phyloP scores from a whole-genome alignment of 2,888 invertebrate species.

The Campopleginae sp. region DNA sequence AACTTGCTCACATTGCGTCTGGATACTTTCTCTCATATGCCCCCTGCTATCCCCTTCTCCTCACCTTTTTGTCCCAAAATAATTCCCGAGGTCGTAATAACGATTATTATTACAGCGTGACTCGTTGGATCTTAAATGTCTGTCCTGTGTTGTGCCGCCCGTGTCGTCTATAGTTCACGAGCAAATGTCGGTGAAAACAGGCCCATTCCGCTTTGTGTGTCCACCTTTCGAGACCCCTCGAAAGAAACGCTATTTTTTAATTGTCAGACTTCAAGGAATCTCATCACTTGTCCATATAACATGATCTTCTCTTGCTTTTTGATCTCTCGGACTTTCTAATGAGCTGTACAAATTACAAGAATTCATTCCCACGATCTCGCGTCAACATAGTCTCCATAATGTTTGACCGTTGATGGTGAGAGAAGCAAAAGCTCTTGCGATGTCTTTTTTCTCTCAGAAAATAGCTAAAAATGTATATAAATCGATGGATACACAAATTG shows the following conservation, averaged over 20 bases:
- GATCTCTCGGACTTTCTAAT: constrained; percentile 18
- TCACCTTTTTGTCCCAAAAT: constrained; percentile 40
- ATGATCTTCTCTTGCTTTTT: background rate
- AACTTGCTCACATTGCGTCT: constrained; percentile 49
- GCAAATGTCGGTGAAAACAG: constrained; percentile 48
- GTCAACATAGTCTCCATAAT: background rate
- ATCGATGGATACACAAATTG: background rate
- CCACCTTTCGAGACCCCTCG: constrained; percentile 35
- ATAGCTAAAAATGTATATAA: background rate
- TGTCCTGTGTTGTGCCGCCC: constrained; percentile 50
- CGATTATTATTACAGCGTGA: constrained; percentile 80
- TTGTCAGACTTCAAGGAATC: constrained; percentile 29
- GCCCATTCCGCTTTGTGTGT: constrained; percentile 54
- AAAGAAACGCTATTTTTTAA: constrained; percentile 63
- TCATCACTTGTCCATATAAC: background rate
- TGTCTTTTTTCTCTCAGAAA: background rate
- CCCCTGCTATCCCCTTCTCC: background rate
- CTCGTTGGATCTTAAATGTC: constrained; percentile 74
- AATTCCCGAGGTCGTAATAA: constrained; percentile 74
- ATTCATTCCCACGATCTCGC: constrained; percentile 34
- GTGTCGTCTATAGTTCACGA: constrained; percentile 55
- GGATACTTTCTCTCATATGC: constrained; percentile 77
- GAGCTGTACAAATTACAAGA: background rate
- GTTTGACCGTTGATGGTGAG: constrained; percentile 8
- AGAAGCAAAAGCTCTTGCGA: background rate